These are phyloP conservation scores for Zapus hudsonius DNA, from an alignment of 2,113 vertebrate genomes.

Conservation along the genomic window DNA sequence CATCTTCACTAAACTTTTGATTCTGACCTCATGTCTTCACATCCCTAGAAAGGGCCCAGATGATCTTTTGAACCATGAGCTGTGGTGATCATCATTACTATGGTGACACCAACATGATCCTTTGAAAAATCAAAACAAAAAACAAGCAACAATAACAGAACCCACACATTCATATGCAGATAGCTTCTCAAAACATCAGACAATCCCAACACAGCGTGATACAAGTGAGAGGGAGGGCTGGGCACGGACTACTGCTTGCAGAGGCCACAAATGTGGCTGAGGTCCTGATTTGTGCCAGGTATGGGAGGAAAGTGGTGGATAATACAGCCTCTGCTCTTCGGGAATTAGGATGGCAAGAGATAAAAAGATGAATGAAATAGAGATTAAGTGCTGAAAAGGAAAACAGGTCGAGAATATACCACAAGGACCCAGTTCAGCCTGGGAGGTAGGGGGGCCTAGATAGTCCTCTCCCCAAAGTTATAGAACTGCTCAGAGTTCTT, in stretches of 20 bases:
- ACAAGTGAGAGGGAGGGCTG: neutral
- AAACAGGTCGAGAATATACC: neutral
- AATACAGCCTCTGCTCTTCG: neutral
- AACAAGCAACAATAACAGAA: neutral
- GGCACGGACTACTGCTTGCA: neutral
- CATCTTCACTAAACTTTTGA: neutral
- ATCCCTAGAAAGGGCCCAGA: neutral
- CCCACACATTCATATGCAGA: neutral
- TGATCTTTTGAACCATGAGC: neutral
- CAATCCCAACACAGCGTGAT: neutral
- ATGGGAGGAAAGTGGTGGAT: neutral
- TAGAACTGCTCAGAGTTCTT: neutral
- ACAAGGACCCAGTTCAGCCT: neutral
- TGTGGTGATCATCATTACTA: neutral
- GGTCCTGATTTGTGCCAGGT: neutral
- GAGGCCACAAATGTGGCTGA: neutral
- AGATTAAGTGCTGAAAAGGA: neutral
- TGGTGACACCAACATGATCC: neutral
- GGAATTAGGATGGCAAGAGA: neutral
- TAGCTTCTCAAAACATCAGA: neutral
- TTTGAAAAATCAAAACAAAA: conserved; percentile 26
- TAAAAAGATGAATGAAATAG: neutral
- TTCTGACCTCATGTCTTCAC: neutral
- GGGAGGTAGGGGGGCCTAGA: neutral
- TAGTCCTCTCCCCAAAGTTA: neutral